Base-by-base conservation (phyloP, 2,113 vertebrate species). In the Zosterops lateralis region DNA sequence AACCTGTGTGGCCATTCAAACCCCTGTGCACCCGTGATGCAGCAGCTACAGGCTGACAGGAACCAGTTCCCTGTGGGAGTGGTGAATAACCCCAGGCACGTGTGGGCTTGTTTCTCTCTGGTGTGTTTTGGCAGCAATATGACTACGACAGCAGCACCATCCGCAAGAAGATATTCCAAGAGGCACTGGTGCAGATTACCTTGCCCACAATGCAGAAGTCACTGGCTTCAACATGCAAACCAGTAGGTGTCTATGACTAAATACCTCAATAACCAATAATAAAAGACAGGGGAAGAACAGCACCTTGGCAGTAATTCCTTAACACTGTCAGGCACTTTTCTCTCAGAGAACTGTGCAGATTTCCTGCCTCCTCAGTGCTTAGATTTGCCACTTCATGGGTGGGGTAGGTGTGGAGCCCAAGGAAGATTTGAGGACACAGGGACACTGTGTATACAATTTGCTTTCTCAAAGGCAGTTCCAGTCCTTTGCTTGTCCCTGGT, bases 141-240 rank as follows among this genome's bases (percentile, higher is more conserved):
- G 98, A 99, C 84, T 98, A 99, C 4, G 99, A 99, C 96, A 99
- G 99, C 98, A 99, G 99, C 95, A 98, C 98, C 6, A 96, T 98
- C 96, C 98, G 99, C 93, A 99, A 99, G 97, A 98, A 97, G 97
- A 98, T 99, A 93, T 99, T 98, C 96, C 97, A 98, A n/a, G 98
- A 99, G 36, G 98, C 98, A 3, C 94, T 99, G 58, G 96, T 99
- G 36, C 98, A 98, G 79, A 98, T 99, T 83, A 98, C 98, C 31
- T 97, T 99, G 94, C 99, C 99, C 72, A 98, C 98, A 47, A 90
- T 99, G 96, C 99, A 98, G 97, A 98, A 98, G 96, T 97, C 96
- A 17, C 94, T 99, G 97, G 98, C 98, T 7, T 96, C 98, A 53
- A 95, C 95, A 0, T 98, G 98, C 97, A 99, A 98, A 97, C 94